A percentile compares a stretch with the other conserved stretches of the same genome.
These are phyloP conservation scores for Champsocephalus gunnari DNA, from an alignment of 2,797 vertebrate genomes.

Conservation along the genomic window DNA sequence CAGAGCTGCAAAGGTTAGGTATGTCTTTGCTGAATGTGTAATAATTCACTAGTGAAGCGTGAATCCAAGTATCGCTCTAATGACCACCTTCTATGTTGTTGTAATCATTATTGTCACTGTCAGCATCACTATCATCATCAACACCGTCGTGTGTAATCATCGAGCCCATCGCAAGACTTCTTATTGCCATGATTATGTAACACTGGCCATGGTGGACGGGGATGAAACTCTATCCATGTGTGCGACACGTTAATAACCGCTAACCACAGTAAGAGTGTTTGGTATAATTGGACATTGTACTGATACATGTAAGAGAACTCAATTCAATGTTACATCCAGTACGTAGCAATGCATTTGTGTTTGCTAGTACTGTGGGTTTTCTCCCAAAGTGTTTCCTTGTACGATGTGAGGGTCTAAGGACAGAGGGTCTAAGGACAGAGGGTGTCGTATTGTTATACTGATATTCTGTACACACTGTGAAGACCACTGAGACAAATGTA, in stretches of 20 bases:
- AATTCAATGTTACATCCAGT: no score
- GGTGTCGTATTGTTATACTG: no score
- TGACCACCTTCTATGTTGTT: slow-evolving; percentile 34
- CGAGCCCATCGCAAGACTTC: slow-evolving; percentile 40
- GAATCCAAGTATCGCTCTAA: slow-evolving; percentile 20
- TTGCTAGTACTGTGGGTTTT: no score
- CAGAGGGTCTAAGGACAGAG: no score
- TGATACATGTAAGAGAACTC: no score
- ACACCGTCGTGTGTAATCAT: slow-evolving; percentile 59
- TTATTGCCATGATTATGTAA: slow-evolving; percentile 32
- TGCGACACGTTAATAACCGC: slow-evolving; percentile 7
- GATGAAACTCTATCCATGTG: slow-evolving; percentile 49
- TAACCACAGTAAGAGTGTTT: not conserved
- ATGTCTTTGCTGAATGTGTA: slow-evolving; percentile 25
- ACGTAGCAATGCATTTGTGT: not conserved
- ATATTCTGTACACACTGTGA: no score
- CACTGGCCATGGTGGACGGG: slow-evolving; percentile 44
- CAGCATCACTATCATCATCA: slow-evolving; percentile 59
- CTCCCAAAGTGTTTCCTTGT: no score
- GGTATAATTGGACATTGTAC: not conserved
- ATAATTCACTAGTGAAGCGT: slow-evolving; percentile 24
- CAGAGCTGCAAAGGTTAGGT: slow-evolving; percentile 24
- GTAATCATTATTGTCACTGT: slow-evolving; percentile 51
- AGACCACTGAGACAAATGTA: no score
- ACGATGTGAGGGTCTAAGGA: no score